Percentiles rank a stretch among this genome's conserved stretches.
phyloP scores from a whole-genome alignment of 2,113 vertebrate genomes.

The Pachyramphus minor region DNA sequence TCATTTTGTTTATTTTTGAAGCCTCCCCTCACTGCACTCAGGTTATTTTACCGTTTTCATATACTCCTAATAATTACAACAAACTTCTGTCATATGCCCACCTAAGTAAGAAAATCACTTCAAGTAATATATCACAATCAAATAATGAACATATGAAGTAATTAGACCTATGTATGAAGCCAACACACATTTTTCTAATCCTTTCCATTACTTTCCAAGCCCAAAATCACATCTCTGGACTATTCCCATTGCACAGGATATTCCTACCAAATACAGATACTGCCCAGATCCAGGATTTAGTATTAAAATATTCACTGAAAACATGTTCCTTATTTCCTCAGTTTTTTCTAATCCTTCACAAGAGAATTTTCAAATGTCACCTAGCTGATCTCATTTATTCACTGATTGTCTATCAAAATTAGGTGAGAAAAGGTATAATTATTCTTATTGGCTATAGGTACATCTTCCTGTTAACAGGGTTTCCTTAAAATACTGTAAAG shows the following conservation, averaged over 20 bases:
- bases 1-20: neutral
- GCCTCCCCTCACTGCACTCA: no score
- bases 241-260: neutral
- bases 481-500: neutral
- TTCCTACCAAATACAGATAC: neutral
- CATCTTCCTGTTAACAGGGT: neutral
- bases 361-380: neutral
- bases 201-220: neutral
- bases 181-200: neutral
- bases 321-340: neutral
- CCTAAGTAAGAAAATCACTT: accelerated
- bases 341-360: neutral
- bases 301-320: neutral
- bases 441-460: neutral
- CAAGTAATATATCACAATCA: neutral
- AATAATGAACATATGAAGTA: accelerated
- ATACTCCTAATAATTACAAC: neutral
- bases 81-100: neutral
- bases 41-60: neutral
- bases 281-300: neutral
- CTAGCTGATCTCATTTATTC: neutral
- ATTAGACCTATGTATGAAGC: neutral
- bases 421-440: neutral
- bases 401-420: neutral
- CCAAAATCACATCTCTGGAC: neutral